Evolutionary conservation across 2,797 vertebrate species (phyloP).

Genomic region (Streptopelia turtur): DNA sequence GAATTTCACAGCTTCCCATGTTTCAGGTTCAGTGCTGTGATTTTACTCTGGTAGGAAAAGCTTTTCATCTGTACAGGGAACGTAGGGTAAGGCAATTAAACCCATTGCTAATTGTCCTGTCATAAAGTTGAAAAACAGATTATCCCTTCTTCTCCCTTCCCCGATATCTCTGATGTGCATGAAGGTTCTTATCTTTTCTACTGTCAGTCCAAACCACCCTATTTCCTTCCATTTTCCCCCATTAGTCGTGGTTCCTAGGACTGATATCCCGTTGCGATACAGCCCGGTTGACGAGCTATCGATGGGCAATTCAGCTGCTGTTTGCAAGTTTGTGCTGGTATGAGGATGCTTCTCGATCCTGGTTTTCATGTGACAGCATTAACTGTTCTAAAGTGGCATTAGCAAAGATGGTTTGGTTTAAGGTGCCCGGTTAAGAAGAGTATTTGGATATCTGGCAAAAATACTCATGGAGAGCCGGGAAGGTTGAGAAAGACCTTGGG

Average conservation of each 20-base stretch:
- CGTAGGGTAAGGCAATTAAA: not conserved
- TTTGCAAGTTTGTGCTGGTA: not conserved
- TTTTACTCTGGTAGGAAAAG: not conserved
- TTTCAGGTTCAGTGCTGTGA: not conserved
- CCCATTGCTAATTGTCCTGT: not conserved
- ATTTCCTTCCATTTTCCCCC: not conserved
- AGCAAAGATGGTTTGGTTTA: not conserved
- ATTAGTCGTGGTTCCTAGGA: not conserved
- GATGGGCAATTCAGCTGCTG: not conserved
- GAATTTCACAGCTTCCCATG: not conserved
- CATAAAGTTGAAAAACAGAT: not conserved
- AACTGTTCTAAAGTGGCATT: not conserved
- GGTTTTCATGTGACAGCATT: not conserved
- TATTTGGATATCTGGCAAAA: not conserved
- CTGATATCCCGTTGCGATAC: not conserved
- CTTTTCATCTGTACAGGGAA: not conserved
- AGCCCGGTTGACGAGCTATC: rapidly evolving
- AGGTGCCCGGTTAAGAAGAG: not conserved
- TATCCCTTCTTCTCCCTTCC: not conserved
- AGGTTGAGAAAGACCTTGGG: not conserved
- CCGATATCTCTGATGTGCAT: not conserved
- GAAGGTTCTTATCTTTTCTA: not conserved
- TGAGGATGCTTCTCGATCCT: rapidly evolving
- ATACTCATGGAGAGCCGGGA: rapidly evolving
- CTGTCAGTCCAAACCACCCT: not conserved